A percentile compares a stretch with the other conserved stretches of the same genome.
Conservation (phyloP, 2,113 vertebrate genomes). For the Salvelinus namaycush region DNA sequence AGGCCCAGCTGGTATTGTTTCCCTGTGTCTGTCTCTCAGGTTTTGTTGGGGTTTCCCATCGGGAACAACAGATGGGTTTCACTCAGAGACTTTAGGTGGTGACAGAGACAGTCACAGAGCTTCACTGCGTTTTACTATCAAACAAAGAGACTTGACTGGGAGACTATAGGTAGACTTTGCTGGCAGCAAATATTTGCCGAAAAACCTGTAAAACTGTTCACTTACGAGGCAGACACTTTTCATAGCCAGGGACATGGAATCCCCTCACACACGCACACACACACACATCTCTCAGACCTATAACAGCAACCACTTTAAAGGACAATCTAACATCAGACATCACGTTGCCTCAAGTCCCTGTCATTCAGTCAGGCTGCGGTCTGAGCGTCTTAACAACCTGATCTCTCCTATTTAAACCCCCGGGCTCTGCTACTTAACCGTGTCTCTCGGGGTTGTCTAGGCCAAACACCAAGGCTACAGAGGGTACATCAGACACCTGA, state of each 20-base stretch:
- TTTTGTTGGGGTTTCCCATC: neutral
- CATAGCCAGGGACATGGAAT: neutral
- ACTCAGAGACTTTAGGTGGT: conserved; percentile 33
- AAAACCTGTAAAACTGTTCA: neutral
- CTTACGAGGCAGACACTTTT: neutral
- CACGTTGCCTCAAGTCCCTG: neutral
- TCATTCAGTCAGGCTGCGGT: neutral
- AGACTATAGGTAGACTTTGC: neutral
- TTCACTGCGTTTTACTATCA: neutral
- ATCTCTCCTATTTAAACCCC: conserved; percentile 1
- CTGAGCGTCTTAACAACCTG: conserved; percentile 3
- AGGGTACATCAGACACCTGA: conserved; percentile 35
- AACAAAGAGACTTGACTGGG: neutral
- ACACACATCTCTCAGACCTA: too few species aligned
- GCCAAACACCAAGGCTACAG: conserved; percentile 12
- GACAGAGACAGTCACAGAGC: conserved; percentile 14
- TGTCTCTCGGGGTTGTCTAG: conserved; percentile 36
- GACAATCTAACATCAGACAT: neutral
- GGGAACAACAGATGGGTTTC: conserved; percentile 7
- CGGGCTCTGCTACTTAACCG: conserved; percentile 24
- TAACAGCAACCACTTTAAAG: neutral
- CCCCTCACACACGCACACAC: neutral
- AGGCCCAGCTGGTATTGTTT: conserved; percentile 11
- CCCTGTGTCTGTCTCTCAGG: conserved; percentile 13
- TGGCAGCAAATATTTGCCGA: neutral